Conservation (phyloP, 2,797 vertebrate genomes). For the Manis pentadactyla region DNA sequence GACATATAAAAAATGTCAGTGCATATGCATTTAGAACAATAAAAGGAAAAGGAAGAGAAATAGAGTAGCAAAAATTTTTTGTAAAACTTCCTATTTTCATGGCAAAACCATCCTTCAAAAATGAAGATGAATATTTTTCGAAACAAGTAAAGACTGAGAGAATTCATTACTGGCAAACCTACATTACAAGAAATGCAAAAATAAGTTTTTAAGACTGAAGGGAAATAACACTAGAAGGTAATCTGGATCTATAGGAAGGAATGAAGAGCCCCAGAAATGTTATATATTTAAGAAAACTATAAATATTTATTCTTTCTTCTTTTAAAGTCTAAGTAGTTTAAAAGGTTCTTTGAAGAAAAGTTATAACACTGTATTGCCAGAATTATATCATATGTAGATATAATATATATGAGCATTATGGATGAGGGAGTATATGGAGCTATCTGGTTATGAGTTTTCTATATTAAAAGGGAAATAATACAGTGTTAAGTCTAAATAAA, state of each 20-base stretch:
- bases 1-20: not conserved
- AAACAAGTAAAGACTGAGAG: not conserved
- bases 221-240: not conserved
- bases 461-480: not conserved
- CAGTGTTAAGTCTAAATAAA: not conserved
- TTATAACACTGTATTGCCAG: not conserved
- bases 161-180: not conserved
- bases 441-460: not conserved
- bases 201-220: not conserved
- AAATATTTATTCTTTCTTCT: not conserved
- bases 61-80: not conserved
- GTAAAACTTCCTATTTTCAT: not conserved
- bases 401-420: not conserved
- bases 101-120: not conserved
- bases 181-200: not conserved
- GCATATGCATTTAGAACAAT: not conserved
- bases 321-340: not conserved
- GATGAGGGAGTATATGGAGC: not conserved
- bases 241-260: not conserved
- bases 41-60: not conserved
- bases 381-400: not conserved
- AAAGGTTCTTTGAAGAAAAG: not conserved
- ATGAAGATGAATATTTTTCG: not conserved
- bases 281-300: not conserved
- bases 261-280: not conserved